Percentiles rank a stretch among this genome's conserved stretches.
Conservation (phyloP, 1,140 invertebrate species). For the Copidosoma floridanum region DNA sequence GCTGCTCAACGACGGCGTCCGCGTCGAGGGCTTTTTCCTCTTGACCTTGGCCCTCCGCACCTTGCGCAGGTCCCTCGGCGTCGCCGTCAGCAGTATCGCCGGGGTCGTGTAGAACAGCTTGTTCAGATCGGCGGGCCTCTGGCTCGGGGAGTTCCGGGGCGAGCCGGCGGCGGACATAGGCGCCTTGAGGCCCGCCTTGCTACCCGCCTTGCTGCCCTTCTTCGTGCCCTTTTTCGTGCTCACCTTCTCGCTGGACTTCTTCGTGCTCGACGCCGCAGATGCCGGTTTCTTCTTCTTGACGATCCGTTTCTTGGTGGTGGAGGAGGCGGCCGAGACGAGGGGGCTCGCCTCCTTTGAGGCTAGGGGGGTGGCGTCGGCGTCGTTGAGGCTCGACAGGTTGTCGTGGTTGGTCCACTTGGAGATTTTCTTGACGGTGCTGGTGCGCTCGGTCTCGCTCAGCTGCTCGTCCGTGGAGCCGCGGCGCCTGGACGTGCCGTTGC, state of each 20-base stretch:
- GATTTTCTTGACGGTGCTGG: constrained; percentile 32
- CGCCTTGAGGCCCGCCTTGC: constrained; percentile 24
- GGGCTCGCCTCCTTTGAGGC: constrained; percentile 30
- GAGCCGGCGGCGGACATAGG: constrained; percentile 15
- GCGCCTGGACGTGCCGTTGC: neutral
- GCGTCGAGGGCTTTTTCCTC: constrained; percentile 44
- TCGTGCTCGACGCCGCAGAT: constrained; percentile 34
- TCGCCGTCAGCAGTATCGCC: constrained; percentile 47
- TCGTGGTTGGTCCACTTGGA: constrained; percentile 49
- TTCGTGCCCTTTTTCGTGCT: constrained; percentile 31
- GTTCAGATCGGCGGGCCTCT: constrained; percentile 46
- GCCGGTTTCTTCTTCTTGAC: constrained; percentile 40
- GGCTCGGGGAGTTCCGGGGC: constrained; percentile 33
- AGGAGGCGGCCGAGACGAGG: constrained; percentile 30
- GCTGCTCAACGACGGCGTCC: constrained; percentile 47
- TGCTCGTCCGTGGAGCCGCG: neutral
- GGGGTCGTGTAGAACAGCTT: constrained; percentile 55
- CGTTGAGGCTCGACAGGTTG: constrained; percentile 39
- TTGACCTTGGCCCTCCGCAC: constrained; percentile 49
- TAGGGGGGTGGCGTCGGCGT: constrained; percentile 30
- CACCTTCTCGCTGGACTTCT: constrained; percentile 18
- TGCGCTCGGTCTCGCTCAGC: constrained; percentile 37
- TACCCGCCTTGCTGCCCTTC: constrained; percentile 6
- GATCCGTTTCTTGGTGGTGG: constrained; percentile 40
- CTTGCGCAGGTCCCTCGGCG: constrained; percentile 50